Evolutionary conservation across 2,888 invertebrate genomes (phyloP).

Genomic region (Drosophila multiciliata): DNA sequence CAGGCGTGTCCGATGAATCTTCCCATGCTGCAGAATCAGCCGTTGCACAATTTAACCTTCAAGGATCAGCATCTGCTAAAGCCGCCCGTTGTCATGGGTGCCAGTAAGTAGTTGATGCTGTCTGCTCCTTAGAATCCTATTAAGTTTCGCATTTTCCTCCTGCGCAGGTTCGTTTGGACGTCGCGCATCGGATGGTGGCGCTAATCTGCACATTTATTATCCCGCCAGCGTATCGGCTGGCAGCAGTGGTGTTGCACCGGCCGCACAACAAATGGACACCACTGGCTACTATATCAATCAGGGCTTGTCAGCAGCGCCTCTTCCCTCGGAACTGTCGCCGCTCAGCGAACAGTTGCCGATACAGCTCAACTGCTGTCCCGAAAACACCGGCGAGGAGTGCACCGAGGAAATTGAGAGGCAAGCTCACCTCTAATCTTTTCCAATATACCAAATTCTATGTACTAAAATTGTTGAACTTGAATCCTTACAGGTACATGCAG

Average conservation of each 20-base stretch:
- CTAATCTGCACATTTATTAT: conserved; percentile 92
- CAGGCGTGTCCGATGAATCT: conserved; percentile 90
- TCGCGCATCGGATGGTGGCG: conserved; percentile 97
- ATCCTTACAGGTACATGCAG: conserved; percentile 89
- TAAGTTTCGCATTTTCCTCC: fast-evolving
- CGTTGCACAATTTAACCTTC: conserved; percentile 93
- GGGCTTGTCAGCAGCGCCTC: conserved; percentile 53
- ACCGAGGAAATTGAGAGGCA: conserved; percentile 85
- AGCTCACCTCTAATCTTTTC: background rate
- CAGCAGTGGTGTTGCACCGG: conserved; percentile 53
- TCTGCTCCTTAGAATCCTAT: background rate
- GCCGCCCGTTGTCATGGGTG: conserved; percentile 95
- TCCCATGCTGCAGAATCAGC: conserved; percentile 93
- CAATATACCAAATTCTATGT: too few species aligned
- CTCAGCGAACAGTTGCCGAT: conserved; percentile 63
- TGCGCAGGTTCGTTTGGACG: conserved; percentile 91
- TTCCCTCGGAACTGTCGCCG: conserved; percentile 58
- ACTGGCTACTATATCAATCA: conserved; percentile 73
- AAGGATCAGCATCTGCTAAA: conserved; percentile 97
- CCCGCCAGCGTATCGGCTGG: conserved; percentile 85
- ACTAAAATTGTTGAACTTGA: background rate
- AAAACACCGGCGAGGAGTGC: conserved; percentile 79
- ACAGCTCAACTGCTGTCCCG: conserved; percentile 63
- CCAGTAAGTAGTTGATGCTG: conserved; percentile 86
- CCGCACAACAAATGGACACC: conserved; percentile 69